Base-by-base conservation (phyloP, 2,888 invertebrate species). In the Lycophotia porphyrea region DNA sequence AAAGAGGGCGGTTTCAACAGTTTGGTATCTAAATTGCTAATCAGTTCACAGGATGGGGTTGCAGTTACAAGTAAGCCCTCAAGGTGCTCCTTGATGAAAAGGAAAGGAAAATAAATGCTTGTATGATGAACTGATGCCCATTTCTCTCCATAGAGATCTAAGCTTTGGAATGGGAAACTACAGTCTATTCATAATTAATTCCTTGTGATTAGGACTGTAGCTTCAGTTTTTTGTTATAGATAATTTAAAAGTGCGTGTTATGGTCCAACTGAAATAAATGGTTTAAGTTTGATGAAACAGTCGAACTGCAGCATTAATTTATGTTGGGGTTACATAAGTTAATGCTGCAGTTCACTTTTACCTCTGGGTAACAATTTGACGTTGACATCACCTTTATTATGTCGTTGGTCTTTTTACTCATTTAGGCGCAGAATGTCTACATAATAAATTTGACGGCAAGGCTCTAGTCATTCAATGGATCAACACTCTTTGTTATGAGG, bases 1-100 rank as follows among this genome's bases (percentile, higher is more conserved):
- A 71, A 87, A 73, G 52, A 71, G 13, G 15, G 21, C 13, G 49
- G 49, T 55, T 63, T 44, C 39, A 69, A 61, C 66, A 64, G 68
- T 44, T 73, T 24, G 2, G 24, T 11, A 74, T 74, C 71, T 55
- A 9, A 21, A 34, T 42, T n/a, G 24, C 63, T 71, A 36, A 75
- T 73, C 52, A 65, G 64, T 27, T 42, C 13, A 18, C 18, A 44
- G 24, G 24, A 24, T 31, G 31, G 9, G 11, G 7, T 7, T 39
- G n/a, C 11, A 55, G 65, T 44, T 15, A 31, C 27, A 64, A 64
- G 34, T 47, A 18, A 49, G 34, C 1, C 24, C 5, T 24, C 24
- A 13, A 58, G 31, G 58, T 31, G 58, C 31, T 31, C 18, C n/a
- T 52, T 52, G n/a, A 52, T 5, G 13, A 52, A n/a, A 52, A 27